These are phyloP conservation scores for Melanotaenia boesemani DNA, from an alignment of 2,797 vertebrate species.

Conservation along the genomic window DNA sequence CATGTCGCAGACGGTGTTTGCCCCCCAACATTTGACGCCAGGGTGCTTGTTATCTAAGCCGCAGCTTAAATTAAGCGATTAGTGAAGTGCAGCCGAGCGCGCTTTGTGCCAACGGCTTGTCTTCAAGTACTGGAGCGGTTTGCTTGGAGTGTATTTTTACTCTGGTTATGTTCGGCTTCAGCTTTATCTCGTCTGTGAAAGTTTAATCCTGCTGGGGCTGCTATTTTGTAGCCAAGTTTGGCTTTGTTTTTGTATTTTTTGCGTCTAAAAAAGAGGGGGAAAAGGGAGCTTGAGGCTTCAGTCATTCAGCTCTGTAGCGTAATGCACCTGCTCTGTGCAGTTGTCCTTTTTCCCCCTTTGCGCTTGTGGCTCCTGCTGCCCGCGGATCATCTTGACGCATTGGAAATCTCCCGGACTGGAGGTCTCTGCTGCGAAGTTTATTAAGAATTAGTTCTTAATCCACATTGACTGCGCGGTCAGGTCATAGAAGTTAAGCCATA, in stretches of 20 bases:
- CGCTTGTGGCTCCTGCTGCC: conserved; percentile 13
- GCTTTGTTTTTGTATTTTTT: conserved; percentile 5
- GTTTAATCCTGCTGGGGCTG: conserved; percentile 26
- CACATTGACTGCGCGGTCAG: conserved; percentile 59
- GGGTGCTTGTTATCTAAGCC: conserved; percentile 42
- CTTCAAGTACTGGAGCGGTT: conserved; percentile 32
- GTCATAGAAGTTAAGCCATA: conserved; percentile 69
- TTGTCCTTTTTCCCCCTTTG: conserved; percentile 15
- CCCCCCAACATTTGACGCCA: conserved; percentile 29
- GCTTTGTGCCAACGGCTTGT: conserved; percentile 29
- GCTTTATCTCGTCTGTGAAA: conserved; percentile 29
- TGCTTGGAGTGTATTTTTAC: conserved; percentile 41
- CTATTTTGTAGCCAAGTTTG: conserved; percentile 2
- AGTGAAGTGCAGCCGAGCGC: conserved; percentile 59
- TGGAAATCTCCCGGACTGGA: conserved; percentile 39
- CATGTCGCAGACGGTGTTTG: conserved; percentile 10
- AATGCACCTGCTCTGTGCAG: conserved; percentile 23
- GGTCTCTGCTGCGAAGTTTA: conserved; percentile 71
- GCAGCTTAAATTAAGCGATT: conserved; percentile 65
- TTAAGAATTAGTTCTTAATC: conserved; percentile 75
- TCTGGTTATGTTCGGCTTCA: conserved; percentile 3
- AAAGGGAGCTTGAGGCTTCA: neutral
- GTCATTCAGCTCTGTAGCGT: neutral
- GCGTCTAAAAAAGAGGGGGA: neutral
- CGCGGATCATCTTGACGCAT: conserved; percentile 47